Evolutionary conservation across 2,888 invertebrate species (phyloP), one percentile per base, ranked within the genome.

Genomic region (Oxycera nigricornis): DNA sequence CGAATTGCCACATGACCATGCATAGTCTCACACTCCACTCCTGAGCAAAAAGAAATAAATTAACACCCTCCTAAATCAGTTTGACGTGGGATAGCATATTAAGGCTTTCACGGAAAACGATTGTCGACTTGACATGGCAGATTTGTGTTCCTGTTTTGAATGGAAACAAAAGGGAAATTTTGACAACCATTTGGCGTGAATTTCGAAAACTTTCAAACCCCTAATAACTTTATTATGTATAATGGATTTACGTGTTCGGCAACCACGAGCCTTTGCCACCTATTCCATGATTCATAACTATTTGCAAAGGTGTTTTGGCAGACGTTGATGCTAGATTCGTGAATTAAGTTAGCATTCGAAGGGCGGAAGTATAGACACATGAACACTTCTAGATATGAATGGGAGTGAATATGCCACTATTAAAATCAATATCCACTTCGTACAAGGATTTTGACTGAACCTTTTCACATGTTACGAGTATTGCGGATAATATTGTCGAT

Each of bases 211-310:
- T 70, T 70, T 70, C 55, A 52, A 52, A 70, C 31, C 70, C 70
- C 35, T 55, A 70, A 70, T 70, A 70, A 70, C 55, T 70, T 70
- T 70, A 70, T 70, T 70, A 70, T 70, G 70, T 70, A 55, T 70
- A 70, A 70, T 70, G 70, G 70, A 52, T 70, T 70, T 70, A 52
- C 70, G 70, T 70, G 70, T 39, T 52, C 46, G 70, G 70, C 52
- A 31, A 55, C 55, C 70, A 70, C 17, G 55, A 52, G 50, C 41
- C 41, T 41, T 24, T 65, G 24, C 22, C 6, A 65, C 14, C n/a
- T 30, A 65, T 41, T 65, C 65, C 41, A 39, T 24, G 11, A 22
- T 30, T 20, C 41, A 30, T 41, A 65, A 65, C 65, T 41, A 65
- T 65, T 30, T 14, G 11, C 7, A 22, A 65, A 65, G 65, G 65